Evolutionary conservation across 2,888 invertebrate species (phyloP), one percentile per base, ranked within the genome.

Genomic region (Operophtera brumata): DNA sequence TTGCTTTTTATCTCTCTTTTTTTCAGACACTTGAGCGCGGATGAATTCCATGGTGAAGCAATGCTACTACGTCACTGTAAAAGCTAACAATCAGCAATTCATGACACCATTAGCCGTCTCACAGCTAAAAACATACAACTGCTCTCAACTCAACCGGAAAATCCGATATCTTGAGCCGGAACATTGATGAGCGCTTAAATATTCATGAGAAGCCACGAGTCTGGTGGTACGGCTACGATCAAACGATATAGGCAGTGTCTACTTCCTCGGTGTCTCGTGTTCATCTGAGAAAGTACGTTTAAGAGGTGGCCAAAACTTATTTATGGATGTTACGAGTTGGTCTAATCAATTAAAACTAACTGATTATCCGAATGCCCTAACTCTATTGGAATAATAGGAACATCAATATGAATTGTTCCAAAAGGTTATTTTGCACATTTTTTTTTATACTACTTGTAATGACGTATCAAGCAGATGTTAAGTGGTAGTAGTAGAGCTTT

Each of bases 141-240:
- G 64, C 63, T 67, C 66, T 74, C 77, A 80, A 73, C 75, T 82
- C 75, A 69, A 67, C 80, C 82, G 78, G 81, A 84, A 86, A 86
- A 85, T 83, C 83, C 82, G 84, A 84, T 86, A 86, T 86, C 86
- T 86, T 81, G 80, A 80, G 78, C 77, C 67, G 66, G 73, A 78
- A 75, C 81, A 85, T 83, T 83, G 85, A 86, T 80, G 82, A 78
- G 75, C 72, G 75, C 70, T 84, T 84, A 83, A 82, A 88, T 87
- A 87, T 88, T 84, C 85, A 87, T 85, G 82, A 83, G 36, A 14
- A 11, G n/a, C 37, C 30, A 44, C 20, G 32, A 26, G 39, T 37
- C 49, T 36, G 39, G 20, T 40, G 25, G 36, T 13, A 13, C 76
- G 73, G 72, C 78, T 84, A 80, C 57, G 59, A 63, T 64, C 62